Conservation (phyloP, 2,888 invertebrate species). For the Oligia strigilis region DNA sequence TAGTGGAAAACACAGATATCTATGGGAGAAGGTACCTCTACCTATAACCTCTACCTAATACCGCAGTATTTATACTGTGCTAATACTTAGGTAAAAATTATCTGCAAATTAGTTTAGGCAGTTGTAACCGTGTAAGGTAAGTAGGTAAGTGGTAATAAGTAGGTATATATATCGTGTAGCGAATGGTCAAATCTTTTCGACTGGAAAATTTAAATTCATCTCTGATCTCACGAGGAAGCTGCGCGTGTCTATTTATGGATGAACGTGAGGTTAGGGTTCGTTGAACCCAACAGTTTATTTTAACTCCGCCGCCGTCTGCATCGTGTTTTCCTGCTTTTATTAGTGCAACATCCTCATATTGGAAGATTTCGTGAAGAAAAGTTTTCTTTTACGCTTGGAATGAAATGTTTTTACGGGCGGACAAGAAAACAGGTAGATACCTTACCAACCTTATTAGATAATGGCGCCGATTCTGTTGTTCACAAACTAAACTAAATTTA, state of each 20-base stretch:
- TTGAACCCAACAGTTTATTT: slow-evolving; percentile 72
- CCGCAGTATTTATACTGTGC: too few species aligned
- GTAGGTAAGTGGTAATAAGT: too few species aligned
- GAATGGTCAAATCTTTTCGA: background rate
- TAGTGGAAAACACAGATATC: too few species aligned
- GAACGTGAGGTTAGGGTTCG: slow-evolving; percentile 68
- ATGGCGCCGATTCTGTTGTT: too few species aligned
- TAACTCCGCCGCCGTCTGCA: slow-evolving; percentile 31
- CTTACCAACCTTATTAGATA: too few species aligned
- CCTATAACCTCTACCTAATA: too few species aligned
- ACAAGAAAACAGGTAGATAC: background rate
- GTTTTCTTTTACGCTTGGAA: background rate
- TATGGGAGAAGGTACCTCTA: too few species aligned
- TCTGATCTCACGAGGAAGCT: slow-evolving; percentile 54
- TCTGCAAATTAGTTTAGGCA: too few species aligned
- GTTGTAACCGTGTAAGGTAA: too few species aligned
- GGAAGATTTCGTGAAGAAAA: background rate
- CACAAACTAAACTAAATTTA: too few species aligned
- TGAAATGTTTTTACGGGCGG: background rate
- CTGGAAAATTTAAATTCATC: slow-evolving; percentile 17
- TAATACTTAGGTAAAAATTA: too few species aligned
- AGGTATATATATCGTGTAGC: background rate
- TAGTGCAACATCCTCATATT: slow-evolving; percentile 45
- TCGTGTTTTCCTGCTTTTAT: slow-evolving; percentile 48
- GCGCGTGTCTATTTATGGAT: slow-evolving; percentile 60